These are phyloP conservation scores for Salvelinus alpinus DNA, from an alignment of 2,113 vertebrate species.

Conservation along the genomic window DNA sequence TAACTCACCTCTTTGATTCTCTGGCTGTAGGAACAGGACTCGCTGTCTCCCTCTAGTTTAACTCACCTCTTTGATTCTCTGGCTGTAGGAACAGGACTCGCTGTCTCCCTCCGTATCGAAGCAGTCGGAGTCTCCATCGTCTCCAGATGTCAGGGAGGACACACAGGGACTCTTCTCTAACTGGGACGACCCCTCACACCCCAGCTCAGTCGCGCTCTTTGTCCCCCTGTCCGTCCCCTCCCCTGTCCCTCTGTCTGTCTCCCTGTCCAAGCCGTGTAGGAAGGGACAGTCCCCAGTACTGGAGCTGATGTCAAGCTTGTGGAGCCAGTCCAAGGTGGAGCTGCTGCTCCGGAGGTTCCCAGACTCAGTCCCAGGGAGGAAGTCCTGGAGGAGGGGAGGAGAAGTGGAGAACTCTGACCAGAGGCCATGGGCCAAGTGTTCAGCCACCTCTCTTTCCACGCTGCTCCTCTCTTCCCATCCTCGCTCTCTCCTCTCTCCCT, in stretches of 20 bases:
- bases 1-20: no score
- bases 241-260: constrained; percentile 54
- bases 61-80: constrained; percentile 90
- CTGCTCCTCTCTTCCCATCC: constrained; percentile 66
- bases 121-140: constrained; percentile 82
- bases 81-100: constrained; percentile 79
- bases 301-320: constrained; percentile 65
- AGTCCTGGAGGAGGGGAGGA: constrained; percentile 26
- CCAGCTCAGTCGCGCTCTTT: constrained; percentile 66
- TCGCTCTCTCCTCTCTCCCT: background rate
- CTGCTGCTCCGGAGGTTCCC: constrained; percentile 46
- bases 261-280: constrained; percentile 73
- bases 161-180: constrained; percentile 77
- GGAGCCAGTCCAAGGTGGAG: constrained; percentile 74
- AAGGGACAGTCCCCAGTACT: constrained; percentile 78
- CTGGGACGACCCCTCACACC: constrained; percentile 68
- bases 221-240: constrained; percentile 32
- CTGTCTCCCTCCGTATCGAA: constrained; percentile 92
- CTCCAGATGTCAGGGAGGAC: constrained; percentile 85
- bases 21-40: no score
- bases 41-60: background rate
- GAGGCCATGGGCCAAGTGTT: constrained; percentile 77
- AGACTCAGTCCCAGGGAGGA: background rate
- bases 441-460: constrained; percentile 80
- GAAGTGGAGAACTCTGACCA: constrained; percentile 70